phyloP scores from a whole-genome alignment of 2,113 vertebrate genomes.

The Opisthocomus hoazin region DNA sequence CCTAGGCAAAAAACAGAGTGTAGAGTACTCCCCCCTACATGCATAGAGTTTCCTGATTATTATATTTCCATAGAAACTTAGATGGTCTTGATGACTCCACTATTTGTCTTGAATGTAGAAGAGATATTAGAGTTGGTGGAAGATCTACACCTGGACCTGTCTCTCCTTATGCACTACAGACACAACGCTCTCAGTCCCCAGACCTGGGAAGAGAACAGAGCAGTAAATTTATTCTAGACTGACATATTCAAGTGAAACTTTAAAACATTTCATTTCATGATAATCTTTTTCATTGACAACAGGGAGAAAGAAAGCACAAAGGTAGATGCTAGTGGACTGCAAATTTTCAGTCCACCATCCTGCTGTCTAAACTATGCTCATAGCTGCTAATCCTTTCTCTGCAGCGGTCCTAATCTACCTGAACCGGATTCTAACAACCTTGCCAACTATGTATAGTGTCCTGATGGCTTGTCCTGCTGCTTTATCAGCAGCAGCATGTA shows the following conservation, averaged over 20 bases:
- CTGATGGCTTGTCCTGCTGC: slow-evolving; percentile 28
- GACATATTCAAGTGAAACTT: not conserved
- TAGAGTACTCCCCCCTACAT: not conserved
- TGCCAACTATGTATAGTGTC: slow-evolving; percentile 11
- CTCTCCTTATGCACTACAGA: not conserved
- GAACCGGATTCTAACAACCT: slow-evolving; percentile 35
- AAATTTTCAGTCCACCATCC: not conserved
- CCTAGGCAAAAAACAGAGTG: not conserved
- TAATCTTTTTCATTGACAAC: not conserved
- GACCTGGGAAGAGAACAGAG: not conserved
- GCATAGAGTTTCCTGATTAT: not conserved
- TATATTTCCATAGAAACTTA: not conserved
- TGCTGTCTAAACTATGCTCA: not conserved
- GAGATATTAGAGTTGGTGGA: not conserved
- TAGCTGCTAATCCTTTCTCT: slow-evolving; percentile 40
- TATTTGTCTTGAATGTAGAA: not conserved
- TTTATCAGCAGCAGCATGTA: slow-evolving; percentile 17
- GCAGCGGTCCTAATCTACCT: slow-evolving; percentile 21
- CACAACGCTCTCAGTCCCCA: not conserved
- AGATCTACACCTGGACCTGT: not conserved
- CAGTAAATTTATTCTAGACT: not conserved
- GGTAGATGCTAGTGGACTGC: not conserved
- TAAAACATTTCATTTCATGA: not conserved
- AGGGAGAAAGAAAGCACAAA: not conserved
- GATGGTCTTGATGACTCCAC: not conserved